These are phyloP conservation scores for Busseola fusca DNA, from an alignment of 2,888 invertebrate genomes.

Conservation along the genomic window DNA sequence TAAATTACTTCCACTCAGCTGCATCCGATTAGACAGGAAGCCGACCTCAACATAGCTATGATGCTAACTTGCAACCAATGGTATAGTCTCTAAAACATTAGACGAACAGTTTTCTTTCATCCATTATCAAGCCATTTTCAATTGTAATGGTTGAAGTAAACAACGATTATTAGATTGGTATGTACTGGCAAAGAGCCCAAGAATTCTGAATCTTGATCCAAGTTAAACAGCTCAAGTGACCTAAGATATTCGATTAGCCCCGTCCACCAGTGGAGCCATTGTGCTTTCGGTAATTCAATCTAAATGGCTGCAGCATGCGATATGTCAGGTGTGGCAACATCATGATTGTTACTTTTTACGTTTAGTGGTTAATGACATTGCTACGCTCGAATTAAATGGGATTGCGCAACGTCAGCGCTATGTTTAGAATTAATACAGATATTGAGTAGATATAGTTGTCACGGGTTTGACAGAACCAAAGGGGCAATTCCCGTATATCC, in stretches of 20 bases:
- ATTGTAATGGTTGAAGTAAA: conserved; percentile 8
- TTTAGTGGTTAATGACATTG: conserved; percentile 57
- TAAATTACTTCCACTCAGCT: no score
- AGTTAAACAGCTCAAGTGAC: conserved; percentile 18
- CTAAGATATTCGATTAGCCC: conserved; percentile 69
- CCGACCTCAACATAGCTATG: neutral
- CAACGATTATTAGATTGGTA: neutral
- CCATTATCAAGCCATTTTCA: neutral
- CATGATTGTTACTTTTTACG: conserved; percentile 69
- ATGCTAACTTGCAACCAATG: conserved; percentile 18
- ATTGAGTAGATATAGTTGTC: neutral
- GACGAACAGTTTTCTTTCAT: conserved; percentile 4
- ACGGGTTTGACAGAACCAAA: neutral
- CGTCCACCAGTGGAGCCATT: conserved; percentile 70
- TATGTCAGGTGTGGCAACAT: conserved; percentile 78
- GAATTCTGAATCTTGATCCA: conserved; percentile 35
- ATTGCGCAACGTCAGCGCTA: conserved; percentile 24
- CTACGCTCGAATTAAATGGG: conserved; percentile 39
- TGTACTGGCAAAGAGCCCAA: conserved; percentile 27
- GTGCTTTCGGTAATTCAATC: conserved; percentile 81
- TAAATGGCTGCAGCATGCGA: conserved; percentile 78
- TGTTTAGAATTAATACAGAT: conserved; percentile 15
- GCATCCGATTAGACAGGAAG: neutral
- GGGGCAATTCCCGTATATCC: neutral
- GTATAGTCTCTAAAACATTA: conserved; percentile 8